Conservation (phyloP, 1,140 invertebrate species). For the Drosophila aff. region DNA sequence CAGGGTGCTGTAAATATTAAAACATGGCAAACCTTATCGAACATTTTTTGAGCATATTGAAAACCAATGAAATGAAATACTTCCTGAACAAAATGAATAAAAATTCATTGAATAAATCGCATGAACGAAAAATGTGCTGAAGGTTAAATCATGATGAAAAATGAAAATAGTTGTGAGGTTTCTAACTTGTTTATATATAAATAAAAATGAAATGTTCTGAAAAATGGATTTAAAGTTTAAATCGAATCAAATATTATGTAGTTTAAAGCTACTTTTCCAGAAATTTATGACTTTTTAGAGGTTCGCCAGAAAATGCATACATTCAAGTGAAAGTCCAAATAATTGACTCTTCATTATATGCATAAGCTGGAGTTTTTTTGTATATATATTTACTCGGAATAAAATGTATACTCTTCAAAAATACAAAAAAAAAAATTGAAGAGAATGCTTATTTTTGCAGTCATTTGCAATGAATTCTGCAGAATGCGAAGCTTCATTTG, state of each 20-base stretch:
- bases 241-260: background rate
- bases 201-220: background rate
- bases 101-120: conserved; percentile 32
- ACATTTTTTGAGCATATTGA: conserved; percentile 45
- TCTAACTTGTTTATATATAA: background rate
- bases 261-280: background rate
- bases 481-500: conserved; percentile 13
- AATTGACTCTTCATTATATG: background rate
- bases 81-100: conserved; percentile 35
- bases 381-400: background rate
- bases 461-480: background rate
- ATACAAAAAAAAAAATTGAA: background rate
- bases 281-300: background rate
- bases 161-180: background rate
- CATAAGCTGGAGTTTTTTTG: background rate
- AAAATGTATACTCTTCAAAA: background rate
- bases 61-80: conserved; percentile 60
- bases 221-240: background rate
- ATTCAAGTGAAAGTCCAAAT: background rate
- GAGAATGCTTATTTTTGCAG: background rate
- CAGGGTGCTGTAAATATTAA: conserved; percentile 32
- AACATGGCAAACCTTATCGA: conserved; percentile 23
- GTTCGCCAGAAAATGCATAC: background rate
- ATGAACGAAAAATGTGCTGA: conserved; percentile 15
- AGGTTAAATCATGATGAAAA: conserved; percentile 15